Percentiles rank a stretch among this genome's conserved stretches.
Evolutionary conservation across 2,797 vertebrate species (phyloP).

Genomic region (Parauchenoglanis ngamensis): DNA sequence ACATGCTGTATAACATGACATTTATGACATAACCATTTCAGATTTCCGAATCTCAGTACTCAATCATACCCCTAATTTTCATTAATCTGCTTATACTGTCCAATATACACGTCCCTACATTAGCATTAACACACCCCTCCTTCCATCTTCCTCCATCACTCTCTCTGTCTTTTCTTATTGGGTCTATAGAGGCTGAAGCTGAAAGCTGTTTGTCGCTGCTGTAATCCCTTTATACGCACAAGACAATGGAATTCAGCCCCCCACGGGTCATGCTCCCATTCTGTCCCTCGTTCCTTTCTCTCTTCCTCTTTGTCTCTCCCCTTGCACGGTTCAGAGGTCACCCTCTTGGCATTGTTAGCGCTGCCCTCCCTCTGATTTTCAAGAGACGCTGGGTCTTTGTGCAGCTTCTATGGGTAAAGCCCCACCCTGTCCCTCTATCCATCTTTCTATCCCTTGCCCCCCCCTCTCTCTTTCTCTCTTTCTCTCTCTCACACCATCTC

Average conservation of each 20-base stretch:
- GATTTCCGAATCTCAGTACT: not conserved
- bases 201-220: constrained; percentile 54
- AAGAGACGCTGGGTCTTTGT: constrained; percentile 36
- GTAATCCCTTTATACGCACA: constrained; percentile 45
- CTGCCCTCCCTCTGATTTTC: constrained; percentile 36
- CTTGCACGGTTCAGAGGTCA: constrained; percentile 54
- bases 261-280: constrained; percentile 39
- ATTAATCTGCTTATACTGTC: not conserved
- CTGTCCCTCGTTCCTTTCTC: constrained; percentile 25
- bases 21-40: not conserved
- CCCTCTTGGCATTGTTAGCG: constrained; percentile 41
- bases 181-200: constrained; percentile 43
- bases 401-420: constrained; percentile 57
- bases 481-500: constrained; percentile 59
- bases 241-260: constrained; percentile 55
- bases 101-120: not conserved
- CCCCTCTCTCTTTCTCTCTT: constrained; percentile 50
- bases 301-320: constrained; percentile 33
- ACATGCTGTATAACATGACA: too few relatives aligned
- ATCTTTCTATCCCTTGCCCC: constrained; percentile 12
- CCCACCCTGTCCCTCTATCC: constrained; percentile 47
- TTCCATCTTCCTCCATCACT: constrained; percentile 5
- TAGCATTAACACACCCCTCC: not conserved
- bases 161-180: not conserved
- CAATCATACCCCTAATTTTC: not conserved